Evolutionary conservation across 1,140 invertebrate genomes (phyloP).

Genomic region (Vanessa atalanta): DNA sequence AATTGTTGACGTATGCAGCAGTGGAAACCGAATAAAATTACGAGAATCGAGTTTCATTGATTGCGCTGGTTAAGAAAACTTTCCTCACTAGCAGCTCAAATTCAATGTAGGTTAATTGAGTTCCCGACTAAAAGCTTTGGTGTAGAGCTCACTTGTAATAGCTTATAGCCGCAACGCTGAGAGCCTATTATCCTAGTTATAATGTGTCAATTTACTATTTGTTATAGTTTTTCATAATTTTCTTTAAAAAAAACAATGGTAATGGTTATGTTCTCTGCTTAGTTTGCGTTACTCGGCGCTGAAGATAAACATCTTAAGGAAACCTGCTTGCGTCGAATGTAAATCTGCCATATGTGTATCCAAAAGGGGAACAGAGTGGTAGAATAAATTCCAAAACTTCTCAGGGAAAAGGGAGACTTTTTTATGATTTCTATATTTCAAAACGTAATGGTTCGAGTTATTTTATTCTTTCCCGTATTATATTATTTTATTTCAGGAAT

Average conservation of each 20-base stretch:
- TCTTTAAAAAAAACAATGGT: too few relatives aligned
- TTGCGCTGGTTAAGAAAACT: conserved; percentile 38
- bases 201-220: background rate
- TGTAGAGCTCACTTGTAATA: conserved; percentile 34
- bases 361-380: too few relatives aligned
- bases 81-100: conserved; percentile 35
- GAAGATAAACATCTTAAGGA: too few relatives aligned
- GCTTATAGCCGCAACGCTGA: conserved; percentile 31
- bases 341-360: too few relatives aligned
- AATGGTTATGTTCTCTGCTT: too few relatives aligned
- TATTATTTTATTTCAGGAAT: too few relatives aligned
- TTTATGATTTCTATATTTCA: too few relatives aligned
- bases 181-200: conserved; percentile 26
- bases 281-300: too few relatives aligned
- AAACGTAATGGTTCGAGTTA: too few relatives aligned
- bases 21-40: conserved; percentile 10
- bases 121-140: conserved; percentile 43
- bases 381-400: background rate
- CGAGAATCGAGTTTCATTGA: conserved; percentile 39
- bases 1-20: background rate
- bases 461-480: too few relatives aligned
- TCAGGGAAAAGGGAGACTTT: background rate
- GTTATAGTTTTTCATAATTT: background rate
- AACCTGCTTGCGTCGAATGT: too few relatives aligned
- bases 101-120: conserved; percentile 49